Base-by-base conservation (phyloP, 1,140 invertebrate genomes). In the Belonocnema kinseyi region DNA sequence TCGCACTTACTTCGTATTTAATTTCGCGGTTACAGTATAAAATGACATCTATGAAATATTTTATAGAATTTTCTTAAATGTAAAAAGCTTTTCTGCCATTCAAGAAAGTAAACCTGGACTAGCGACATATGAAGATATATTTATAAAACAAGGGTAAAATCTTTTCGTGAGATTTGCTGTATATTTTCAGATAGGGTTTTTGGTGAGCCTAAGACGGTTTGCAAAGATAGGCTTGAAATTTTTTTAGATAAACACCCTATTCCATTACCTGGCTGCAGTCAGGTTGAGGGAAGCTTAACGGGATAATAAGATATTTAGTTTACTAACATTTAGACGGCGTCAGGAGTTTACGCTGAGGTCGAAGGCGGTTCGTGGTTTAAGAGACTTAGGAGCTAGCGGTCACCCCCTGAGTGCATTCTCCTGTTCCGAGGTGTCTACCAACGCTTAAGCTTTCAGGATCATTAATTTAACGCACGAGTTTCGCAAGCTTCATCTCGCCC, bases 301-400 rank as follows among this genome's bases (percentile, higher is more conserved):
- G 86, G 87, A 89, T 90, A 90, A 90, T 90, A 90, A 90, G 90
- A 90, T 90, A 90, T 90, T 90, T 87, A 90, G 89, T 90, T 89
- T 88, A 88, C 86, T 84, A 90, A 90, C 88, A 89, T 90, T 89
- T 88, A 85, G 84, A 85, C 82, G 85, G 86, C 82, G 84, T 80
- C 83, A 74, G 73, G 77, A 79, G 80, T 84, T 82, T 81, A 74
- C 79, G 75, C 80, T 76, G 66, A 80, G 79, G 81, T 81, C 75
- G 79, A 82, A 80, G 81, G 80, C 74, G 84, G 79, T 80, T 83
- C 85, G 85, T 85, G 89, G 88, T 90, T 86, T 90, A 90, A 87
- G 88, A 89, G 88, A 90, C 90, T 91, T 90, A 91, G 88, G 85
- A 89, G 85, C 85, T 88, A 83, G 90, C 85, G 89, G 89, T 91